Percentiles rank a stretch among this genome's conserved stretches.
Conservation (phyloP, 2,888 invertebrate genomes). For the Platynereis dumerilii region DNA sequence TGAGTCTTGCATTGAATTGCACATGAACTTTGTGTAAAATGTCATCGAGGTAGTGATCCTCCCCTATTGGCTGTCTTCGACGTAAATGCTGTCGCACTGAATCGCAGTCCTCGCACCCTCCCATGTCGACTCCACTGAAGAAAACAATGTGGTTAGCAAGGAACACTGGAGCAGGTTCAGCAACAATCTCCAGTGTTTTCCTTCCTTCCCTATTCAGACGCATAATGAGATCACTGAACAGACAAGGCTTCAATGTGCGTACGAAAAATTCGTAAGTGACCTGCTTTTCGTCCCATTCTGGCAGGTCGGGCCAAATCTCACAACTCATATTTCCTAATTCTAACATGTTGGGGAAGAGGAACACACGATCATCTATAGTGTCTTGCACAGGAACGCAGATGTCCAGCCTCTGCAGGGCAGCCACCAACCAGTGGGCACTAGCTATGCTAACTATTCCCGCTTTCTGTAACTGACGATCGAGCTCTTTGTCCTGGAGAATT, state of each 20-base stretch:
- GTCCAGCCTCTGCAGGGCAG: constrained; percentile 39
- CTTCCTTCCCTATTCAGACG: constrained; percentile 37
- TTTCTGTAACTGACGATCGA: constrained; percentile 39
- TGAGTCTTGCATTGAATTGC: constrained; percentile 39
- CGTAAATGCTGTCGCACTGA: constrained; percentile 29
- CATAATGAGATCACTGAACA: constrained; percentile 40
- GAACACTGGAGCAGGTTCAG: constrained; percentile 41
- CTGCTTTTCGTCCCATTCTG: constrained; percentile 46
- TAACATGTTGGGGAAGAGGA: constrained; percentile 38
- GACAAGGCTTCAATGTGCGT: constrained; percentile 33
- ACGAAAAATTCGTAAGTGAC: constrained; percentile 42
- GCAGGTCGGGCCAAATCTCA: constrained; percentile 44
- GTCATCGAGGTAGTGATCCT: constrained; percentile 35
- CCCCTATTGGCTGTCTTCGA: constrained; percentile 12
- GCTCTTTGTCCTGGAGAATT: constrained; percentile 37
- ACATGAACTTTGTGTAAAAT: constrained; percentile 43
- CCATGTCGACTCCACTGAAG: constrained; percentile 39
- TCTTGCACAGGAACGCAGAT: constrained; percentile 35
- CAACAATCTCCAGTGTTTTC: constrained; percentile 36
- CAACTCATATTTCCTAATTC: constrained; percentile 38
- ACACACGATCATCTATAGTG: constrained; percentile 25
- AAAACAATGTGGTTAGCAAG: constrained; percentile 43
- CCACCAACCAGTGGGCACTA: constrained; percentile 41
- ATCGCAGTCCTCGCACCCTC: constrained; percentile 44
- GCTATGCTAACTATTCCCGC: constrained; percentile 24